A percentile compares a stretch with the other conserved stretches of the same genome.
Conservation (phyloP, 2,113 vertebrate genomes). For the Actenoides hombroni region DNA sequence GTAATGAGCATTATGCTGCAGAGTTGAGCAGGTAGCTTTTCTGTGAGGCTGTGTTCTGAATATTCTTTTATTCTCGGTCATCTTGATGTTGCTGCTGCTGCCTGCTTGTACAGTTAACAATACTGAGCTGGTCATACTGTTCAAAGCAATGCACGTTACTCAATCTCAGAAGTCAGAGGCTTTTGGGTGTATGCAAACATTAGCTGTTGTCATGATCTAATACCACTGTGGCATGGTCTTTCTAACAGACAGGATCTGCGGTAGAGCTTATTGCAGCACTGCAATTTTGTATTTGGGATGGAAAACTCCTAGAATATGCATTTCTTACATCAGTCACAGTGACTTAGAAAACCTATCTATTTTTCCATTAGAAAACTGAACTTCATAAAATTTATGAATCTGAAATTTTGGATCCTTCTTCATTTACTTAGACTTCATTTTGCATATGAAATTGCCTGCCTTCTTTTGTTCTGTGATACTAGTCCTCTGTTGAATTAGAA, state of each 20-base stretch:
- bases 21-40: background rate
- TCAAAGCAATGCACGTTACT: background rate
- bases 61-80: background rate
- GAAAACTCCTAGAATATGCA: background rate
- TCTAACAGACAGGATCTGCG: background rate
- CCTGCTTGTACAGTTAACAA: background rate
- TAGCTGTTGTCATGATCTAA: accelerated
- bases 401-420: background rate
- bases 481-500: background rate
- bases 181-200: too few relatives aligned
- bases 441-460: background rate
- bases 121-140: background rate
- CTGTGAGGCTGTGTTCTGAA: background rate
- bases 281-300: background rate
- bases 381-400: background rate
- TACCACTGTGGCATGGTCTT: background rate
- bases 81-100: background rate
- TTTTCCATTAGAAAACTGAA: background rate
- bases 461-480: background rate
- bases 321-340: background rate
- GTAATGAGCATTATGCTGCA: background rate
- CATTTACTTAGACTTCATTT: background rate
- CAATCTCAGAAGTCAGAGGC: background rate
- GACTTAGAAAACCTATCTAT: background rate
- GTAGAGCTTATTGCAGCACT: background rate